These are phyloP conservation scores for Dipodomys ordii DNA, from an alignment of 2,113 vertebrate genomes.

Conservation along the genomic window DNA sequence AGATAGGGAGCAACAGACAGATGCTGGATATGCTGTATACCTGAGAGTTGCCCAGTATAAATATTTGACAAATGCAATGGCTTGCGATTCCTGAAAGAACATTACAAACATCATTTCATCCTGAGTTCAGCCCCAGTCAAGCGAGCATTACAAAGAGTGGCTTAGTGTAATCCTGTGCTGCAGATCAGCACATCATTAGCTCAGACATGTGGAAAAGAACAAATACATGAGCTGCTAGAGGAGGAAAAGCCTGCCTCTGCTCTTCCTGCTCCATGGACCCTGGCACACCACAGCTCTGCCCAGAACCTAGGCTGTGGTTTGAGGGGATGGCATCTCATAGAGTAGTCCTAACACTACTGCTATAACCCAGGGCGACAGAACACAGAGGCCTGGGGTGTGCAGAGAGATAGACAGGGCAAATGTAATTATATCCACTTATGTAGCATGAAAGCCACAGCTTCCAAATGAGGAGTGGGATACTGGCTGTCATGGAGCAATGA, in stretches of 20 bases:
- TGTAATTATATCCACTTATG: background rate
- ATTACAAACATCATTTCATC: constrained; percentile 80
- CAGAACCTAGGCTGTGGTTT: background rate
- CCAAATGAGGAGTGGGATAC: background rate
- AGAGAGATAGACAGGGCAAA: background rate
- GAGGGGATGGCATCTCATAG: background rate
- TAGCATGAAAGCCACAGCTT: background rate
- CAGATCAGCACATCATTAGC: constrained; percentile 74
- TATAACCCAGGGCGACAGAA: background rate
- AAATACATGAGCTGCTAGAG: constrained; percentile 45
- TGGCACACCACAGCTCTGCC: background rate
- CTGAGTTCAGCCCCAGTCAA: constrained; percentile 78
- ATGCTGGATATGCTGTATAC: background rate
- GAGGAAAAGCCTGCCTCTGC: background rate
- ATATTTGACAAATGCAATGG: constrained; percentile 67
- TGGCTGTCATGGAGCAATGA: background rate
- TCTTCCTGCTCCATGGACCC: background rate
- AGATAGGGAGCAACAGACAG: background rate
- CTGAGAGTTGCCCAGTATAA: constrained; percentile 41
- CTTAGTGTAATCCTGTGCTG: constrained; percentile 80
- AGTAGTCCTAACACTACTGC: background rate
- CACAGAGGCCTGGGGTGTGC: background rate
- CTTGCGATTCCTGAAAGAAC: constrained; percentile 64
- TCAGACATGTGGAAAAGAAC: constrained; percentile 74
- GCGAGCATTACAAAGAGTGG: constrained; percentile 74